Conservation (phyloP, 1,140 invertebrate species). For the Thalassaphorura encarpata region DNA sequence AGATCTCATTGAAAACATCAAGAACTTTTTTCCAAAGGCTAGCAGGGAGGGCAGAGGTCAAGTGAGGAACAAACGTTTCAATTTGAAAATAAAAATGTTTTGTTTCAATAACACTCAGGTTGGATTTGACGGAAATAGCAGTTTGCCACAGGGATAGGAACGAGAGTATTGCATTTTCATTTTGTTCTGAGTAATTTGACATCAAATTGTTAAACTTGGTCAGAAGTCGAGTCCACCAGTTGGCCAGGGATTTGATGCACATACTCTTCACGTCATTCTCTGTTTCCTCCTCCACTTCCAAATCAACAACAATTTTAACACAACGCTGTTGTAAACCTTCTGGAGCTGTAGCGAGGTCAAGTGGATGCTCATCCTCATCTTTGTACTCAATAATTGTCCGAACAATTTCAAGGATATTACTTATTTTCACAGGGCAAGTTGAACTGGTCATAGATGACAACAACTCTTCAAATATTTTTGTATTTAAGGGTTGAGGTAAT, state of each 20-base stretch:
- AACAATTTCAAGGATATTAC: conserved; percentile 71
- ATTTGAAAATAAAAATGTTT: conserved; percentile 77
- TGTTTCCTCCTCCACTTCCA: conserved; percentile 57
- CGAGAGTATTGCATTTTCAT: conserved; percentile 58
- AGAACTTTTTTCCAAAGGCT: conserved; percentile 73
- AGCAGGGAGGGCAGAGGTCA: conserved; percentile 59
- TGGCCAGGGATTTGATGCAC: conserved; percentile 70
- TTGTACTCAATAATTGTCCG: conserved; percentile 78
- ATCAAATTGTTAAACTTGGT: conserved; percentile 46
- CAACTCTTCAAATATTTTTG: conserved; percentile 46
- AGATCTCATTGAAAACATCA: conserved; percentile 72
- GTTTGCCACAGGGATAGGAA: conserved; percentile 78
- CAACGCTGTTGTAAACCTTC: conserved; percentile 15
- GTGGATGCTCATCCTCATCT: conserved; percentile 66
- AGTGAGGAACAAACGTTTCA: conserved; percentile 62
- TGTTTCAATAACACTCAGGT: conserved; percentile 75
- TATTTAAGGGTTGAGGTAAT: conserved; percentile 32
- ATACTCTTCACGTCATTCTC: conserved; percentile 65
- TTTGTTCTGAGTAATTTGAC: conserved; percentile 42
- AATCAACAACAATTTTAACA: conserved; percentile 39
- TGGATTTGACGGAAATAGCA: conserved; percentile 82
- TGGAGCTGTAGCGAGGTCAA: conserved; percentile 49
- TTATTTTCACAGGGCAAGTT: conserved; percentile 52
- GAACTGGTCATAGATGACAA: conserved; percentile 20
- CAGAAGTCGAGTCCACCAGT: conserved; percentile 67